Percentiles rank a stretch among this genome's conserved stretches.
Evolutionary conservation across 1,140 invertebrate species (phyloP).

Genomic region (Trichonephila clavipes): DNA sequence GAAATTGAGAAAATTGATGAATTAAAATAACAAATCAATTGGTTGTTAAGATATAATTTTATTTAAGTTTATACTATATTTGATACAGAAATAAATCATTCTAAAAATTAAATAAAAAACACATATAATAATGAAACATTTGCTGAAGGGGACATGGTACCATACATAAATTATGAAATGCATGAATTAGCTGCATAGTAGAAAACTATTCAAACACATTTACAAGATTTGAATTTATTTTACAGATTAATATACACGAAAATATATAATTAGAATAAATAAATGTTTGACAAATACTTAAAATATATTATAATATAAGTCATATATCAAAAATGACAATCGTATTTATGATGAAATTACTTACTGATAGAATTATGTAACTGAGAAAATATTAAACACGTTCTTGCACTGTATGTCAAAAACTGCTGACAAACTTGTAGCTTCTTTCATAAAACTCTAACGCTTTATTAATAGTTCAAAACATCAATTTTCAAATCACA

Average conservation of each 20-base stretch:
- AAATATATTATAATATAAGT: too few species aligned
- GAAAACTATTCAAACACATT: not conserved
- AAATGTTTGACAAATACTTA: too few species aligned
- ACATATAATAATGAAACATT: not conserved
- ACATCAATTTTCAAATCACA: too few species aligned
- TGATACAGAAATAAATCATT: not conserved
- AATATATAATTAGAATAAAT: not conserved
- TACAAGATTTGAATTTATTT: not conserved
- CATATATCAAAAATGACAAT: too few species aligned
- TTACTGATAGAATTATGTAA: not conserved
- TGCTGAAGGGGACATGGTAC: conserved; percentile 4
- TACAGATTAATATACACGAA: not conserved
- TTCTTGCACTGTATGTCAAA: too few species aligned
- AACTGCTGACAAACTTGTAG: too few species aligned
- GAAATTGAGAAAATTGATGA: not conserved
- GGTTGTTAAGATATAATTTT: not conserved
- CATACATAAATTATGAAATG: not conserved
- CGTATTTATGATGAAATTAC: too few species aligned
- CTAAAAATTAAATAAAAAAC: not conserved
- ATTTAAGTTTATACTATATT: not conserved
- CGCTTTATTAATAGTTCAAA: too few species aligned
- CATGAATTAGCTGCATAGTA: not conserved
- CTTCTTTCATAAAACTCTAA: too few species aligned
- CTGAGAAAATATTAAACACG: not conserved
- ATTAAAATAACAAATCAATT: not conserved